Evolutionary conservation across 2,888 invertebrate species (phyloP).

Genomic region (Thymelicus acteon): DNA sequence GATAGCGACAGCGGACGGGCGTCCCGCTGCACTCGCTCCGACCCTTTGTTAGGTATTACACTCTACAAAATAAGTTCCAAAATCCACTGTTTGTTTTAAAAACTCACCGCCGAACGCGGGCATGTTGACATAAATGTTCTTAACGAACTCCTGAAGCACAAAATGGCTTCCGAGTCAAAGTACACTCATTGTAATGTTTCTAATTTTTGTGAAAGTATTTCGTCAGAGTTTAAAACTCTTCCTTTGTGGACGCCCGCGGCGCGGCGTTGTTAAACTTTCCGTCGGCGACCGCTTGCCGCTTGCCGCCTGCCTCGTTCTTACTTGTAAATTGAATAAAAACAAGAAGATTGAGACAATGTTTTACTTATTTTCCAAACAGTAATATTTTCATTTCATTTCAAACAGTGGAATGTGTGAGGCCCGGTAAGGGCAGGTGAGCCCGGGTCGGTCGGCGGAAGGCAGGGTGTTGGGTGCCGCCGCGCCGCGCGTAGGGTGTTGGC

Average conservation of each 20-base stretch:
- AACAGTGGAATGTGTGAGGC: background rate
- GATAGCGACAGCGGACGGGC: too few relatives aligned
- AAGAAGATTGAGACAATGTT: background rate
- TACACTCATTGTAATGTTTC: conserved; percentile 22
- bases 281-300: conserved; percentile 19
- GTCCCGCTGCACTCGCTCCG: too few relatives aligned
- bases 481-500: too few relatives aligned
- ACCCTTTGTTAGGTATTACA: too few relatives aligned
- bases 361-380: conserved; percentile 1
- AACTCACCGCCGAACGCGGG: conserved; percentile 3
- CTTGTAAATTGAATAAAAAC: conserved; percentile 10
- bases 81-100: background rate
- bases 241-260: conserved; percentile 19
- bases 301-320: conserved; percentile 2
- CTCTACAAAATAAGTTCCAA: background rate
- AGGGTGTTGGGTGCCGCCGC: too few relatives aligned
- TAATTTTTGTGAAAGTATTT: conserved; percentile 32
- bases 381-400: conserved; percentile 4
- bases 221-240: conserved; percentile 30
- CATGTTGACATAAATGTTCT: conserved; percentile 26
- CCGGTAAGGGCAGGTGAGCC: background rate
- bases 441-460: too few relatives aligned
- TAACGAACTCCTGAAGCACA: conserved; percentile 20
- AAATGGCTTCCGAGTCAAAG: conserved; percentile 30
- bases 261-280: conserved; percentile 20